A percentile compares a stretch with the other conserved stretches of the same genome.
Conservation (phyloP, 2,797 vertebrate genomes). For the Hipposideros larvatus region DNA sequence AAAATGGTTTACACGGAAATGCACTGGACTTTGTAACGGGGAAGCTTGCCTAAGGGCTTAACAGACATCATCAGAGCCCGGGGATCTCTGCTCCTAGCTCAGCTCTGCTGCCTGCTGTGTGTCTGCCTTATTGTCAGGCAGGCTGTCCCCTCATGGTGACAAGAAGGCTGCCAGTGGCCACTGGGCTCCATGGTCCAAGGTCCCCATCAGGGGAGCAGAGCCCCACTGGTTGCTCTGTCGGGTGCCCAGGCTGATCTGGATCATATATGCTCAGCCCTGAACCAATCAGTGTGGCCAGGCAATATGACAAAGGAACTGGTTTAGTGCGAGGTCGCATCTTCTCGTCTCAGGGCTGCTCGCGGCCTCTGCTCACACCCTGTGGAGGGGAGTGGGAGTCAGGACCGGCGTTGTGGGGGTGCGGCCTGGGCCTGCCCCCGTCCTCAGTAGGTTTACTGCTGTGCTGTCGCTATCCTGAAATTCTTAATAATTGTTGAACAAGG, state of each 20-base stretch:
- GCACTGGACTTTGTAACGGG: accelerated
- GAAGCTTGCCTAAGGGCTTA: neutral
- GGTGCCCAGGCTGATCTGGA: neutral
- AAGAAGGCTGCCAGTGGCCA: neutral
- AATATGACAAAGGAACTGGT: accelerated
- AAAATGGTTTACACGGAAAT: neutral
- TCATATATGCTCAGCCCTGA: neutral
- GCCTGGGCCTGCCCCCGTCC: accelerated
- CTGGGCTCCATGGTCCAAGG: accelerated
- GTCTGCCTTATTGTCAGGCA: neutral
- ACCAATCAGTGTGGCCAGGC: neutral
- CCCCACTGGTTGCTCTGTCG: neutral
- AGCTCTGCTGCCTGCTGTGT: neutral
- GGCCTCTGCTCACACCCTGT: too few relatives aligned
- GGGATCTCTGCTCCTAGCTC: neutral
- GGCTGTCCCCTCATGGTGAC: neutral
- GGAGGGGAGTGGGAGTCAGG: neutral
- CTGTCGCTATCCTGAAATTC: accelerated
- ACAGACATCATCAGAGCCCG: accelerated
- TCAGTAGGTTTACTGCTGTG: neutral
- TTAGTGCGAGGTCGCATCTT: neutral
- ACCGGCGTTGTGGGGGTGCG: accelerated
- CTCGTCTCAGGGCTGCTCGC: accelerated
- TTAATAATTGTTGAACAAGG: neutral
- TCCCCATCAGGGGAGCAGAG: neutral